Percentiles rank a stretch among this genome's conserved stretches.
These are phyloP conservation scores for Frankliniella intonsa DNA, from an alignment of 2,888 invertebrate species.

Conservation along the genomic window DNA sequence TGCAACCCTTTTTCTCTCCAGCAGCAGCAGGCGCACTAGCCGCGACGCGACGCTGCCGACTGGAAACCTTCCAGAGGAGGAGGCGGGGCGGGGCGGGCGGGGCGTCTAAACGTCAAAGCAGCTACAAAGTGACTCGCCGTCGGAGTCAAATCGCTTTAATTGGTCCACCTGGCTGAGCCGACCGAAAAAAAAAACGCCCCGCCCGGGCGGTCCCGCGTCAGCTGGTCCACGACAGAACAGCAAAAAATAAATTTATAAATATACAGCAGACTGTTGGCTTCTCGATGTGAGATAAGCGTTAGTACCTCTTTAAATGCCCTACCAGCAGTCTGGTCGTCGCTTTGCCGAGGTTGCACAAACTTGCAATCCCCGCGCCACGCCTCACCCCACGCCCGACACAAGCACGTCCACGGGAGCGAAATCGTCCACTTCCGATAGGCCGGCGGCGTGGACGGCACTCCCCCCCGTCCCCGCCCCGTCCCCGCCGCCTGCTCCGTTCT, in stretches of 20 bases:
- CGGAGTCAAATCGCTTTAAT: neutral
- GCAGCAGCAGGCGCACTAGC: too few species aligned
- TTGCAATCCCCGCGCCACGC: too few species aligned
- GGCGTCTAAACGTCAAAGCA: neutral
- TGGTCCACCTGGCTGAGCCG: neutral
- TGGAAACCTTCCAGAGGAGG: too few species aligned
- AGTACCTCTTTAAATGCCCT: too few species aligned
- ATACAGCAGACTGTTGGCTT: neutral
- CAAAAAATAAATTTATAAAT: too few species aligned
- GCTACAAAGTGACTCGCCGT: neutral
- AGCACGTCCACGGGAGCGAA: neutral
- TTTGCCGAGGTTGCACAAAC: too few species aligned
- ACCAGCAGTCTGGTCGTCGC: neutral
- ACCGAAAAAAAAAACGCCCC: too few species aligned
- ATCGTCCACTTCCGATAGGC: neutral
- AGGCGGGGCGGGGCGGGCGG: too few species aligned
- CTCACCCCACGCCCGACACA: neutral
- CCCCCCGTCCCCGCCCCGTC: neutral
- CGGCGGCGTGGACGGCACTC: neutral
- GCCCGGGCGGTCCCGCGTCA: neutral
- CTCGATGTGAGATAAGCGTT: neutral
- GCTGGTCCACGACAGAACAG: too few species aligned
- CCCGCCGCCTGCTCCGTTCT: neutral
- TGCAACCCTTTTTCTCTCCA: too few species aligned
- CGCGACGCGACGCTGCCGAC: too few species aligned